Conservation (phyloP, 2,797 vertebrate species). For the Phoxinus dragarum region DNA sequence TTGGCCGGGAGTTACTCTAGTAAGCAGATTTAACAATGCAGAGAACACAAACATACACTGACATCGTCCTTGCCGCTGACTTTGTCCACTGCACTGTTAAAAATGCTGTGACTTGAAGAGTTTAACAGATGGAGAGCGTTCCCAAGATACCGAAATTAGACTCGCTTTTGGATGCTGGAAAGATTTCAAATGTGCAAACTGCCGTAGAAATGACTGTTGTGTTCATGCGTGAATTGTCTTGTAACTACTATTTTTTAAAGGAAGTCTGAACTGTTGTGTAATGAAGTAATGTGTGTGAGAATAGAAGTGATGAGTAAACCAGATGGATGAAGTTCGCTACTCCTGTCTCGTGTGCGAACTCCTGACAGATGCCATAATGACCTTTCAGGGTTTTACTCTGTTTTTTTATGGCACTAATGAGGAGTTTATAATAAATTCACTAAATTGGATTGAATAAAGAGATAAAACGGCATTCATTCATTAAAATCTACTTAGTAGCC, state of each 20-base stretch:
- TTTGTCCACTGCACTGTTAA: constrained; percentile 55
- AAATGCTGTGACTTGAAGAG: constrained; percentile 50
- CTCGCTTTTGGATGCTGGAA: constrained; percentile 14
- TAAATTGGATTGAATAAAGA: not conserved
- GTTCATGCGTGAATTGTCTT: not conserved
- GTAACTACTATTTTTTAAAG: not conserved
- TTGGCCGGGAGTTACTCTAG: constrained; percentile 2
- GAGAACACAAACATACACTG: constrained; percentile 36
- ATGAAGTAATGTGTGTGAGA: not conserved
- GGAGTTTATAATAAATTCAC: not conserved
- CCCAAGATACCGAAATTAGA: constrained; percentile 44
- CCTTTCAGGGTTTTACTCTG: not conserved
- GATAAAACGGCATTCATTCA: not conserved
- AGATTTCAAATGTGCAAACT: constrained; percentile 12
- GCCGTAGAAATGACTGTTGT: not conserved
- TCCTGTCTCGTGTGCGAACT: not conserved
- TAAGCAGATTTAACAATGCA: constrained; percentile 41
- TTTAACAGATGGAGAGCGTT: constrained; percentile 56
- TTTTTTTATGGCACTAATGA: not conserved
- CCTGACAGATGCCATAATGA: not conserved
- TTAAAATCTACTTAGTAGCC: not conserved
- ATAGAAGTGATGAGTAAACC: not conserved
- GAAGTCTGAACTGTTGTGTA: not conserved
- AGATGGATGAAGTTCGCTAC: not conserved
- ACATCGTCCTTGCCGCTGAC: constrained; percentile 47